Percentiles rank a stretch among this genome's conserved stretches.
Evolutionary conservation across 1,140 invertebrate genomes (phyloP).

Genomic region (Hormaphis cornu): DNA sequence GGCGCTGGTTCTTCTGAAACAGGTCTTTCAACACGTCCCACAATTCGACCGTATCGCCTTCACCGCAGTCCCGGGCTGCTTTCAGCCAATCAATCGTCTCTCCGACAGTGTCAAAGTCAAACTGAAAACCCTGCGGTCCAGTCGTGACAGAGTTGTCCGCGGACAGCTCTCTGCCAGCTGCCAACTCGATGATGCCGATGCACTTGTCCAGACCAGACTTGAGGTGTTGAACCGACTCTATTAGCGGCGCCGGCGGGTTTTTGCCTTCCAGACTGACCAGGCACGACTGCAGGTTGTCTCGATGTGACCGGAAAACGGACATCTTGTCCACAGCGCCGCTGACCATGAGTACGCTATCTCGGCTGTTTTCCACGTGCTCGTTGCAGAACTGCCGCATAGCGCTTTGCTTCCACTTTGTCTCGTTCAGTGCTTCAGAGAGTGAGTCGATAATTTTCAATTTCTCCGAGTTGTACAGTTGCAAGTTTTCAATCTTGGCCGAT

Average conservation of each 20-base stretch:
- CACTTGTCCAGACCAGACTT: background rate
- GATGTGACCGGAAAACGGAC: background rate
- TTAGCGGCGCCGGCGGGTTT: background rate
- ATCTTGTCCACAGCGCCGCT: background rate
- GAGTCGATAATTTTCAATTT: constrained; percentile 18
- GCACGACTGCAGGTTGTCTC: background rate
- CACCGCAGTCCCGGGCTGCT: background rate
- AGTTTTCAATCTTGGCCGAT: constrained; percentile 10
- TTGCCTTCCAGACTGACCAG: background rate
- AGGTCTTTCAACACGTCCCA: background rate
- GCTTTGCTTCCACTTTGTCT: background rate
- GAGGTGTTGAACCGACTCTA: background rate
- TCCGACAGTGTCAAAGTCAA: background rate
- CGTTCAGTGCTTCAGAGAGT: background rate
- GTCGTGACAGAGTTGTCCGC: background rate
- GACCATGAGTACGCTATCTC: background rate
- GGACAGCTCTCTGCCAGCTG: background rate
- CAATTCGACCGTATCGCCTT: background rate
- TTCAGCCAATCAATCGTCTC: background rate
- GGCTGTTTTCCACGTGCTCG: background rate
- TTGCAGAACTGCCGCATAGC: background rate
- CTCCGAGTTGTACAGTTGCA: constrained; percentile 20
- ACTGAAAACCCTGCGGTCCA: background rate
- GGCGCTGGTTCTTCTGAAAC: background rate
- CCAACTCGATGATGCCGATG: background rate